Evolutionary conservation across 2,797 vertebrate genomes (phyloP), one percentile per base, ranked within the genome.

Genomic region (Gila robusta): DNA sequence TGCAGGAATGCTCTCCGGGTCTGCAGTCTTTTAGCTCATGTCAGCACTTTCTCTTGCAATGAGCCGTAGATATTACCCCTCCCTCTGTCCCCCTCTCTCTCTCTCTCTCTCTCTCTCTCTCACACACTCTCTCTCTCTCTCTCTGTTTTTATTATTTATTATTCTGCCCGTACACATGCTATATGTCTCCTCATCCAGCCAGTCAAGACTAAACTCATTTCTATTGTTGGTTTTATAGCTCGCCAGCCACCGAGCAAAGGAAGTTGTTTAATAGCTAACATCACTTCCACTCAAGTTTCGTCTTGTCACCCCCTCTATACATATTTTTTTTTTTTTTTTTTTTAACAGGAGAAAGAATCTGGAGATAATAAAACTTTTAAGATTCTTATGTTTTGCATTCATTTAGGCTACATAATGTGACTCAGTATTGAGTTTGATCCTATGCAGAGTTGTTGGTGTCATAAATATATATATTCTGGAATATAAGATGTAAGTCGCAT

Each of bases 41-140:
- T 93, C 91, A 93, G 92, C 91, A 91, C 86, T 91, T 92, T 92
- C 87, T 76, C 64, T 89, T 70, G 82, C 89, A 90, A 87, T 88
- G 91, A 91, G 89, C 88, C 86, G 37, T 89, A 87, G 85, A 89
- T 85, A 87, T 89, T 87, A 87, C 80, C 91, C 83, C 73, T 52
- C 77, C 71, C 71, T 59, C 78, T 44, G 62, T 56, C 86, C 62
- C 79, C 49, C 86, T 80, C 47, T 72, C 11, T 56, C 80, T 11
- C 49, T 71, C 32, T 82, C 66, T 87, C 78, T 49, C 76, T 71
- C 84, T 71, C 11, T 70, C 79, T 16, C 66, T 70, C 47, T 81
- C 79, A 17, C 35, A 35, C 67, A 26, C 59, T 78, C 80, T 87
- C 72, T 39, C 81, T 82, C 84, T 35, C 44, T 77, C 64, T 79